phyloP scores from a whole-genome alignment of 2,888 invertebrate genomes.

The Kuschelorhynchus macadamiae region DNA sequence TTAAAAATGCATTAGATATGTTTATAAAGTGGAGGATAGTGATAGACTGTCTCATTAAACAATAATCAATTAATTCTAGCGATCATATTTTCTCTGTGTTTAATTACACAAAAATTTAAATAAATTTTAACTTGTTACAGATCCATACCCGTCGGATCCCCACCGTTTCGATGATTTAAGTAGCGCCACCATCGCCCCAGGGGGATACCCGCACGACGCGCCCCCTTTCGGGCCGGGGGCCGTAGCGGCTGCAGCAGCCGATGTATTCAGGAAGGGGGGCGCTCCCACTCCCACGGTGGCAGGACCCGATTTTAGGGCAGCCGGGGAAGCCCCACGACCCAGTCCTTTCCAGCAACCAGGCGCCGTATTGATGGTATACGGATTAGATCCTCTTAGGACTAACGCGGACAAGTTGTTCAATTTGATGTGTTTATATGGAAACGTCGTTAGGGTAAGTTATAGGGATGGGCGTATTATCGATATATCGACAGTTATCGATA shows the following conservation, averaged over 20 bases:
- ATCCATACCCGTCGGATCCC: constrained; percentile 64
- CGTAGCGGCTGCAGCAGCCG: constrained; percentile 64
- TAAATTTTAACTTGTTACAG: constrained; percentile 58
- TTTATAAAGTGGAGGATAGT: too few species aligned
- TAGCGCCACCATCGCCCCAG: constrained; percentile 57
- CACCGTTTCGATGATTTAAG: constrained; percentile 69
- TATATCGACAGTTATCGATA: too few species aligned
- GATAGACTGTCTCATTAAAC: too few species aligned
- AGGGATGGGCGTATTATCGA: too few species aligned
- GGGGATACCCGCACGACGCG: constrained; percentile 44
- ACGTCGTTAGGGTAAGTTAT: constrained; percentile 90
- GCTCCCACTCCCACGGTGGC: constrained; percentile 63
- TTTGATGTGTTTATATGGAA: constrained; percentile 98
- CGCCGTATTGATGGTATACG: constrained; percentile 98
- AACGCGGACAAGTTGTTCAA: constrained; percentile 98
- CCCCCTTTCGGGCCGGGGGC: constrained; percentile 54
- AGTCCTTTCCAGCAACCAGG: constrained; percentile 76
- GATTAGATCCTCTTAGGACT: constrained; percentile 92
- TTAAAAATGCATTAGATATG: too few species aligned
- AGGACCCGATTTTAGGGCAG: constrained; percentile 62
- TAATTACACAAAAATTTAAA: too few species aligned
- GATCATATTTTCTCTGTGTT: too few species aligned
- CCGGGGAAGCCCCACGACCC: constrained; percentile 50
- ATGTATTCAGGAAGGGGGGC: constrained; percentile 68
- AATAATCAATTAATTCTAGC: too few species aligned